Conservation (phyloP, 1,140 invertebrate genomes). For the Telenomus remus region DNA sequence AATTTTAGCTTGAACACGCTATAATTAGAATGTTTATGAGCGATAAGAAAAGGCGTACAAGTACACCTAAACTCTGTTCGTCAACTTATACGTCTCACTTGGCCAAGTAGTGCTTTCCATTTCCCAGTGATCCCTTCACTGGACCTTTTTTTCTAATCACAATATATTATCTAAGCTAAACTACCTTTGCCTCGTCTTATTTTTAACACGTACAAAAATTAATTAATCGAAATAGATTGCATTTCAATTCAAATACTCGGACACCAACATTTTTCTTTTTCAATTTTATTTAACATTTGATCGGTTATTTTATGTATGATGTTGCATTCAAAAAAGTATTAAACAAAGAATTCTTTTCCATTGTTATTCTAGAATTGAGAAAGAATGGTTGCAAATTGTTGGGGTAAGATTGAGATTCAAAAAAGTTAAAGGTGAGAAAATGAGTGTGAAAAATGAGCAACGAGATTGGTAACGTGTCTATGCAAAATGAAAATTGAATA, state of each 20-base stretch:
- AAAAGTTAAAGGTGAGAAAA: not conserved
- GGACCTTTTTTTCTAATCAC: constrained; percentile 21
- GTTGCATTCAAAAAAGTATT: too few relatives aligned
- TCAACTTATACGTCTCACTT: constrained; percentile 29
- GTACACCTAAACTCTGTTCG: constrained; percentile 32
- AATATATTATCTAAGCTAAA: not conserved
- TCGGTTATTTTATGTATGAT: too few relatives aligned
- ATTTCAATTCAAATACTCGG: too few relatives aligned
- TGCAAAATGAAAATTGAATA: constrained; percentile 49
- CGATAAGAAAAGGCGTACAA: constrained; percentile 40
- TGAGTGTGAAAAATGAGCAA: constrained; percentile 29
- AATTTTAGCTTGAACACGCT: constrained; percentile 33
- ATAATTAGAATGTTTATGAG: constrained; percentile 51
- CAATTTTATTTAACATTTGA: too few relatives aligned
- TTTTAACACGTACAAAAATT: too few relatives aligned
- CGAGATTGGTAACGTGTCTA: constrained; percentile 21
- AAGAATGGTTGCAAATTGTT: too few relatives aligned
- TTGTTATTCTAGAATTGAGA: too few relatives aligned
- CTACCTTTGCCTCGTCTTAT: too few relatives aligned
- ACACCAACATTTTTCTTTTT: too few relatives aligned
- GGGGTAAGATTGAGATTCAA: constrained; percentile 5
- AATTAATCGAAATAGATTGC: too few relatives aligned
- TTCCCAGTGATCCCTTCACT: constrained; percentile 41
- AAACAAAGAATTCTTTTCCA: too few relatives aligned
- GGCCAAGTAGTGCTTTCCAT: constrained; percentile 29